phyloP scores from a whole-genome alignment of 2,888 invertebrate species.

The Halictus quadricinctus region DNA sequence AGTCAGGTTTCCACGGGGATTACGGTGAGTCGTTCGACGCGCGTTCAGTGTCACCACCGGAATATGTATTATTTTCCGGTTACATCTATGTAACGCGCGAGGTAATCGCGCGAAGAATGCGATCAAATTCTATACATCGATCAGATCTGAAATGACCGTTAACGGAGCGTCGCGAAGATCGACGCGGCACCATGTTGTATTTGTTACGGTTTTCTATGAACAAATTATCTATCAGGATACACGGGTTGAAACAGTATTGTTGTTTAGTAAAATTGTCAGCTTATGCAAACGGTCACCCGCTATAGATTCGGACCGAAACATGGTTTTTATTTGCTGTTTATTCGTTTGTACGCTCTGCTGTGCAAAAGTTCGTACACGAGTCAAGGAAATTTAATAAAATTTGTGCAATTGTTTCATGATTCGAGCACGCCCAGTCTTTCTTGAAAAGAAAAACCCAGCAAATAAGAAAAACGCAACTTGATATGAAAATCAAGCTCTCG shows the following conservation, averaged over 20 bases:
- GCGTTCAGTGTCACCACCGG: not conserved
- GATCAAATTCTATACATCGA: not conserved
- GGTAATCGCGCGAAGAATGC: not conserved
- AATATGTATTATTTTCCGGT: not conserved
- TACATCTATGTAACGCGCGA: not conserved
- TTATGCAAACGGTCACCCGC: not conserved
- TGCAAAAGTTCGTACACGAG: not conserved
- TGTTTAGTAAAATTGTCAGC: too few relatives aligned
- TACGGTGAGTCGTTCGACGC: constrained; percentile 36
- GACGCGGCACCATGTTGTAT: not conserved
- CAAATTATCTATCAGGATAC: not conserved
- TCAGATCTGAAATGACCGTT: not conserved
- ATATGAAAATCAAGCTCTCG: too few relatives aligned
- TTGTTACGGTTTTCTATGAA: not conserved
- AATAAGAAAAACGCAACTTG: too few relatives aligned
- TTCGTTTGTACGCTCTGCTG: not conserved
- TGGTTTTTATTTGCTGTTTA: not conserved
- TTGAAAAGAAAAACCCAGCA: not conserved
- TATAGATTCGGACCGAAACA: not conserved
- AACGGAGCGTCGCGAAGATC: not conserved
- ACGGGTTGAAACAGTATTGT: not conserved
- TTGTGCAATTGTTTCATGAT: not conserved
- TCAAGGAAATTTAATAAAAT: not conserved
- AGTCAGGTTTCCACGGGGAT: constrained; percentile 2
- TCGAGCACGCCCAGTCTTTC: not conserved